Evolutionary conservation across 2,888 invertebrate species (phyloP).

Genomic region (Drosophila nigritarsus): DNA sequence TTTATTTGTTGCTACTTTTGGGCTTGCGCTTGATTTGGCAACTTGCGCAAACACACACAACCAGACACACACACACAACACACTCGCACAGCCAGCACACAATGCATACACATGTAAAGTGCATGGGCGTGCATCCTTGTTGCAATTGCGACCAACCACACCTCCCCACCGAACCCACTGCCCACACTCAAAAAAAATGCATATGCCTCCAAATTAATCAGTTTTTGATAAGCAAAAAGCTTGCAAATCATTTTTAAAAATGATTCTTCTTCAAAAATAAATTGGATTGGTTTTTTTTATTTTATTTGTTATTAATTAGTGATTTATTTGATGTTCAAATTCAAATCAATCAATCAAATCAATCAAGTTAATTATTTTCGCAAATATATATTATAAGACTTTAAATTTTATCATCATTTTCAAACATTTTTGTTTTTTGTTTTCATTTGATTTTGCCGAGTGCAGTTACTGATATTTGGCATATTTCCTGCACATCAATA

Average conservation of each 20-base stretch:
- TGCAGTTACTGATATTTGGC: conserved; percentile 67
- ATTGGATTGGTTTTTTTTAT: background rate
- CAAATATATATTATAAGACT: background rate
- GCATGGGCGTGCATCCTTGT: conserved; percentile 55
- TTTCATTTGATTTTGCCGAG: background rate
- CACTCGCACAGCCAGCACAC: conserved; percentile 2
- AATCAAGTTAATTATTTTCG: background rate
- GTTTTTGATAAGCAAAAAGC: background rate
- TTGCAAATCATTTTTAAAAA: background rate
- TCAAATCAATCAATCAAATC: background rate
- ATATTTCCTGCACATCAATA: conserved; percentile 79
- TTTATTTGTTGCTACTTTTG: conserved; percentile 80
- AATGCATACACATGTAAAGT: conserved; percentile 61
- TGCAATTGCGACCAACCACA: conserved; percentile 31
- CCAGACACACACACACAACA: conserved; percentile 9
- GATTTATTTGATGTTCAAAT: background rate
- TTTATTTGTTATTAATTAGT: background rate
- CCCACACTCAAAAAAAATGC: conserved; percentile 1
- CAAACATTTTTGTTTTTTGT: background rate
- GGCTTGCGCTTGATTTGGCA: conserved; percentile 80
- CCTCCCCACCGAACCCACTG: background rate
- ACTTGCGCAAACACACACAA: conserved; percentile 32
- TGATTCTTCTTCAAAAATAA: background rate
- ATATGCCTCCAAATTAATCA: background rate
- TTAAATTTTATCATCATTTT: background rate